Conservation (phyloP, 2,888 invertebrate species). For the Cephus nigrinus region DNA sequence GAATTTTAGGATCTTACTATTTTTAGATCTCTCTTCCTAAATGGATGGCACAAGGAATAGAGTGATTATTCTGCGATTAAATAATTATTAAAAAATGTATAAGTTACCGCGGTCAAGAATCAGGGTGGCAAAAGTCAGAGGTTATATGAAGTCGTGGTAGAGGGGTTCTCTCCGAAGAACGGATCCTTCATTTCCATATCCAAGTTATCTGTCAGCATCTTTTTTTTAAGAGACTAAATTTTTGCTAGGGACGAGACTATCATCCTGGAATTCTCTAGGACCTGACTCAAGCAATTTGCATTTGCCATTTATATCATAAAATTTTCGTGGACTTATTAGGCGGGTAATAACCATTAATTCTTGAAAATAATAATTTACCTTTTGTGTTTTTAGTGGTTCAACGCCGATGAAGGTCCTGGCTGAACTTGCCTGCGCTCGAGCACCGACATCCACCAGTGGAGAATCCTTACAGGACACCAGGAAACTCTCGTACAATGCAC, state of each 20-base stretch:
- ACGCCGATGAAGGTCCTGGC: conserved; percentile 63
- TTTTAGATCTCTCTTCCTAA: background rate
- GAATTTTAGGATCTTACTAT: background rate
- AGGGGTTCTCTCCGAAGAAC: background rate
- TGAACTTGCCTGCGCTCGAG: conserved; percentile 62
- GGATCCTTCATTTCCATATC: background rate
- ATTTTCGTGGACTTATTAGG: background rate
- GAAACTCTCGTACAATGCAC: conserved; percentile 15
- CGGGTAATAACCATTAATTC: background rate
- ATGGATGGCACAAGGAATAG: background rate
- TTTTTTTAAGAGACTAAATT: background rate
- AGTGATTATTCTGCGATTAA: background rate
- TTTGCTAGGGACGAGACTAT: background rate
- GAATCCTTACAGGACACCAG: conserved; percentile 17
- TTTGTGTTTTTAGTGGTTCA: conserved; percentile 52
- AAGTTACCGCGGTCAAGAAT: background rate
- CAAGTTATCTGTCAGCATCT: background rate
- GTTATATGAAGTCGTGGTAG: background rate
- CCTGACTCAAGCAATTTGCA: background rate
- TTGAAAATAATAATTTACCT: background rate
- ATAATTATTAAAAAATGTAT: background rate
- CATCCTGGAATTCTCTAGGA: background rate
- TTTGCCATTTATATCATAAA: background rate
- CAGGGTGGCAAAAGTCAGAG: background rate
- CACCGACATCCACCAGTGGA: conserved; percentile 51